Conservation (phyloP, 1,140 invertebrate species). For the Camponotus floridanus region DNA sequence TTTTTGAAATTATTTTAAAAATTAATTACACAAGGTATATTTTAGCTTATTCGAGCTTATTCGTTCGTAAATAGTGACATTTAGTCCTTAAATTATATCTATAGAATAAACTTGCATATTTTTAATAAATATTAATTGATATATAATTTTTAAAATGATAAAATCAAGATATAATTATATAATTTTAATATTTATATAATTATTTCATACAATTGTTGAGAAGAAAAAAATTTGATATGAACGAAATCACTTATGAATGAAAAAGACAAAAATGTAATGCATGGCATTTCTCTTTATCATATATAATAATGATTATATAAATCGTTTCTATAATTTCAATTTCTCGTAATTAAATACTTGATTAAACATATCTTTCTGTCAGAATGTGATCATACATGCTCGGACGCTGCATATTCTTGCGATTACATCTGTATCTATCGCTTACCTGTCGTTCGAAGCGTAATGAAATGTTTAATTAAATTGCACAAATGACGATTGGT, state of each 20-base stretch:
- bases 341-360: conserved; percentile 37
- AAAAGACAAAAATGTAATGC: neutral
- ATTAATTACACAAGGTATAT: neutral
- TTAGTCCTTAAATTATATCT: neutral
- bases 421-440: conserved; percentile 51
- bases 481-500: conserved; percentile 27
- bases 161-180: neutral
- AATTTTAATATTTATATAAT: no score
- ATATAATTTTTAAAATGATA: neutral
- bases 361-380: conserved; percentile 35
- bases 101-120: neutral
- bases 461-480: conserved; percentile 72
- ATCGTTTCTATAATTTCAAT: neutral
- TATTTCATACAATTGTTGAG: neutral
- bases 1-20: conserved; percentile 12
- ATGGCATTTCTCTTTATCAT: neutral
- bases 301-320: neutral
- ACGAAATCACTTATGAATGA: neutral
- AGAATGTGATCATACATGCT: neutral
- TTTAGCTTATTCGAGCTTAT: neutral
- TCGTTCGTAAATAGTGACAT: neutral
- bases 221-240: neutral
- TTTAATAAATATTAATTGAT: neutral
- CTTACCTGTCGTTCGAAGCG: conserved; percentile 56
- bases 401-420: conserved; percentile 4